A percentile compares a stretch with the other conserved stretches of the same genome.
Conservation (phyloP, 2,797 vertebrate species). For the Acomys russatus region DNA sequence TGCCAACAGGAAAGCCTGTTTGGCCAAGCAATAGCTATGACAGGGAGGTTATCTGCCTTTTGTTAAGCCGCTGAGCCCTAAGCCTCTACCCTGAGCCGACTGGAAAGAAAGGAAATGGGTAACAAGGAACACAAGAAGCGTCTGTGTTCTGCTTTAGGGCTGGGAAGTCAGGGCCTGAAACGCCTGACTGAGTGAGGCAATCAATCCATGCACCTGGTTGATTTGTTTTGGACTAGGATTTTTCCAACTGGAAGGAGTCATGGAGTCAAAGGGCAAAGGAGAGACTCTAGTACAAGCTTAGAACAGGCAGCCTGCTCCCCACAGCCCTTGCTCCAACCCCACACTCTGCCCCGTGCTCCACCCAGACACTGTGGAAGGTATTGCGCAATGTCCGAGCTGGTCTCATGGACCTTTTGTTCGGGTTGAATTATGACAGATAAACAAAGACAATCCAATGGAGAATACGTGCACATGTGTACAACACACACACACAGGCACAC, state of each 20-base stretch:
- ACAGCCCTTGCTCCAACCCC: not conserved
- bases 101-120: conserved; percentile 72
- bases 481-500: not conserved
- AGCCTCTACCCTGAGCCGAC: conserved; percentile 32
- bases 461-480: not conserved
- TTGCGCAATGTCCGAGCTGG: not conserved
- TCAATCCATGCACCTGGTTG: not conserved
- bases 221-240: conserved; percentile 55
- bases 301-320: not conserved
- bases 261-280: conserved; percentile 27
- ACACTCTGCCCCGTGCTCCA: not conserved
- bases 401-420: not conserved
- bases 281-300: not conserved
- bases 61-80: not conserved
- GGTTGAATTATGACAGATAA: not conserved
- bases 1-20: not conserved
- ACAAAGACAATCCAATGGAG: not conserved
- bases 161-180: conserved; percentile 55
- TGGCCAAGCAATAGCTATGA: conserved; percentile 24
- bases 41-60: conserved; percentile 59
- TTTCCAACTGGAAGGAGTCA: conserved; percentile 55
- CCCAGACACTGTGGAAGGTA: not conserved
- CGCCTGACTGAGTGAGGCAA: conserved; percentile 15
- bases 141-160: conserved; percentile 65
- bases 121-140: conserved; percentile 58